phyloP scores from a whole-genome alignment of 2,113 vertebrate species.

The Ciconia stormi region DNA sequence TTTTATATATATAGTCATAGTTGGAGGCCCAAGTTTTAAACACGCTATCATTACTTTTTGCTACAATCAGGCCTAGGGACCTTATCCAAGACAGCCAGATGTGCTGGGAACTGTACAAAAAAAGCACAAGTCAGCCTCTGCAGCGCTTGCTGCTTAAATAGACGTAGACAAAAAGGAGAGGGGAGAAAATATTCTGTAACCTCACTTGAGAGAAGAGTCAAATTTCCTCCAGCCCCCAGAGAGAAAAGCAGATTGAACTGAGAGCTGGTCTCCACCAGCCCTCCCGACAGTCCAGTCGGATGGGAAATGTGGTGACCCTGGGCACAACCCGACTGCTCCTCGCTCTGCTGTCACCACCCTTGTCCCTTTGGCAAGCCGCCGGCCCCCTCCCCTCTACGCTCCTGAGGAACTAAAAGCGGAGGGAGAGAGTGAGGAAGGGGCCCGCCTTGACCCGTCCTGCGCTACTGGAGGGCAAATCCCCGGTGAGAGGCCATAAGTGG shows the following conservation, averaged over 20 bases:
- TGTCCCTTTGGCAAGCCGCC: neutral
- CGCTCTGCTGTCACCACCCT: neutral
- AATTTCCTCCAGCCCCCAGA: neutral
- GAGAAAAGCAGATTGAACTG: neutral
- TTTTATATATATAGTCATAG: constrained; percentile 7
- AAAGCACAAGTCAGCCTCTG: neutral
- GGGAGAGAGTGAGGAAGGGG: neutral
- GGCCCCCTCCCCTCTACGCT: neutral
- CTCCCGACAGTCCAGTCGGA: accelerated
- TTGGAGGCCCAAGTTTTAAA: neutral
- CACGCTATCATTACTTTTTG: neutral
- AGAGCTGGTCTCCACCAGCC: neutral
- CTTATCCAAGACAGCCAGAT: neutral
- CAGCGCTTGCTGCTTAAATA: neutral
- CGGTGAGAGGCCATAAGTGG: accelerated
- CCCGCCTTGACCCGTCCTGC: neutral
- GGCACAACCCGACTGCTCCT: neutral
- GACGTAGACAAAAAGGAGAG: neutral
- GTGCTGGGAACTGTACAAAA: constrained; percentile 27
- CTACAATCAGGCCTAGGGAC: neutral
- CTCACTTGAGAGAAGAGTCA: neutral
- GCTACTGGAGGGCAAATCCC: neutral
- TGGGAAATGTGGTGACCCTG: neutral
- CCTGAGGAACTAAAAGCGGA: neutral
- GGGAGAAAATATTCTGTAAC: neutral